Conservation (phyloP, 2,797 vertebrate genomes). For the Heliangelus exortis region DNA sequence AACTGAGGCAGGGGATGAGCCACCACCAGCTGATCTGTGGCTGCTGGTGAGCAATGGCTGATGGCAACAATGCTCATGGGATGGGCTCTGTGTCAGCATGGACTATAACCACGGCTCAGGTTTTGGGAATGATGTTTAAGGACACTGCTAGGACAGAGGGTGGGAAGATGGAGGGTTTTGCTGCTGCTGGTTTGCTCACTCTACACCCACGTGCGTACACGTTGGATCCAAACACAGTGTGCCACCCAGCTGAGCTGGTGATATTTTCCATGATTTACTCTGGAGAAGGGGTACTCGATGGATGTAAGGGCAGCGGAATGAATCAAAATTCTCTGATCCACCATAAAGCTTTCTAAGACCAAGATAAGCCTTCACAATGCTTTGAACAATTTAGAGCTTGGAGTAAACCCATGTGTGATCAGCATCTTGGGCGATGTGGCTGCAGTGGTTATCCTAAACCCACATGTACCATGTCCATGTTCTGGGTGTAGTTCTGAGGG, state of each 20-base stretch:
- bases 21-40: neutral
- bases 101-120: neutral
- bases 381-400: neutral
- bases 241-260: neutral
- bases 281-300: neutral
- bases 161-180: neutral
- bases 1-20: neutral
- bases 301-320: neutral
- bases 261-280: neutral
- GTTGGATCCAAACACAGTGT: neutral
- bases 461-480: neutral
- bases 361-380: neutral
- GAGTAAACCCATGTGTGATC: neutral
- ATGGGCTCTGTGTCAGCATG: neutral
- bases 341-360: neutral
- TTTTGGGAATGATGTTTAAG: neutral
- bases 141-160: neutral
- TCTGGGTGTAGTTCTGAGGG: neutral
- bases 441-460: neutral
- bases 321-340: neutral
- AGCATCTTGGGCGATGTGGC: neutral
- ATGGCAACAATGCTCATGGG: neutral
- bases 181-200: neutral
- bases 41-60: neutral
- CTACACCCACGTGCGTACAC: fast-evolving